Conservation (phyloP, 2,888 invertebrate species). For the Cephus sareptanus region DNA sequence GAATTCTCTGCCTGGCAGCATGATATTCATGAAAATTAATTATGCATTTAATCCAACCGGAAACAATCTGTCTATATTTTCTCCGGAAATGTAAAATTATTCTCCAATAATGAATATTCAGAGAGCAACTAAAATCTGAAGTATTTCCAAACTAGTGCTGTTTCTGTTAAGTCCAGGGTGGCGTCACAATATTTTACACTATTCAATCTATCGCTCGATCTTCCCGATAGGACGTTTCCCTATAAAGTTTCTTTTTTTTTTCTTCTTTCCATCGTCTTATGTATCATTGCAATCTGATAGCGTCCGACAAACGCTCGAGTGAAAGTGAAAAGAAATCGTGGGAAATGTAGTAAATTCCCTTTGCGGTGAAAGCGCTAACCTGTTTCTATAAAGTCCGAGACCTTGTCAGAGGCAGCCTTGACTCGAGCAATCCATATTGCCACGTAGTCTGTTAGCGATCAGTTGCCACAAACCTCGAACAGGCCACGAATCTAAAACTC, state of each 20-base stretch:
- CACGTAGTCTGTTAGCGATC: neutral
- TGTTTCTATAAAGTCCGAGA: neutral
- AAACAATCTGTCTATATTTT: neutral
- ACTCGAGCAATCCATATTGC: neutral
- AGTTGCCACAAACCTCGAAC: constrained; percentile 24
- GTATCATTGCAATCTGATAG: neutral
- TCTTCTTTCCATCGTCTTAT: neutral
- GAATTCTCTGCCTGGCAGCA: neutral
- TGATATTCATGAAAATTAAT: neutral
- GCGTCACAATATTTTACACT: neutral
- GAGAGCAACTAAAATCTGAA: neutral
- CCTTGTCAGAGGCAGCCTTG: neutral
- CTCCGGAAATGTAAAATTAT: neutral
- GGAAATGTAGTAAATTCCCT: neutral
- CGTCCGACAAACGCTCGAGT: neutral
- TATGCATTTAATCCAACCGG: neutral
- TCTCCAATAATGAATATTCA: neutral
- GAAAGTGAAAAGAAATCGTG: neutral
- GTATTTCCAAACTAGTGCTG: neutral
- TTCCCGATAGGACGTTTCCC: neutral
- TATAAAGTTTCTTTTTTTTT: neutral
- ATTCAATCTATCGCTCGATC: neutral
- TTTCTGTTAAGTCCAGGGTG: neutral
- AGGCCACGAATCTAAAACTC: neutral
- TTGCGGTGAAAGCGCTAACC: neutral